phyloP scores from a whole-genome alignment of 2,888 invertebrate species.

The Petrolisthes manimaculis region DNA sequence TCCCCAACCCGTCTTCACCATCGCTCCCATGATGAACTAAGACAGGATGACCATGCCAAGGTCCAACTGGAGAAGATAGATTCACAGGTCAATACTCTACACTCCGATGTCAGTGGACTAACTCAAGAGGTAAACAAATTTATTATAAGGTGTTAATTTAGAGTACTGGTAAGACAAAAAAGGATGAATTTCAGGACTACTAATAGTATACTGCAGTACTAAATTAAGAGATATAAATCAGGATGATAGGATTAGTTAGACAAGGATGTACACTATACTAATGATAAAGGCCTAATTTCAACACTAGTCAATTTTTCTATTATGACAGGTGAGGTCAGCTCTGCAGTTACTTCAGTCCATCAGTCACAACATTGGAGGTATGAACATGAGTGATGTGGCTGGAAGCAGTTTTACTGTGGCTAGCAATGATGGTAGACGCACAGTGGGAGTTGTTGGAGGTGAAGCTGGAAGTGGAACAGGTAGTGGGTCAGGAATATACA shows the following conservation, averaged over 20 bases:
- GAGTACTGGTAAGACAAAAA: not conserved
- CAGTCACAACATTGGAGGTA: conserved; percentile 49
- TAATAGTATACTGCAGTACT: not conserved
- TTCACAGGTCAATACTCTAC: conserved; percentile 83
- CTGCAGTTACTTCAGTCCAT: conserved; percentile 60
- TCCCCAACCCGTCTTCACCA: conserved; percentile 65
- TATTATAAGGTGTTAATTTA: too few species aligned
- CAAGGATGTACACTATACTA: not conserved
- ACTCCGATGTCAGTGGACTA: conserved; percentile 87
- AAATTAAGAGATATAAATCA: too few species aligned
- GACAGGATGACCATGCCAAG: conserved; percentile 69
- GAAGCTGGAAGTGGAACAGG: conserved; percentile 2
- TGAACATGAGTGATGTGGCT: conserved; percentile 33
- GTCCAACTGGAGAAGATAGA: conserved; percentile 79
- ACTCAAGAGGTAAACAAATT: conserved; percentile 79
- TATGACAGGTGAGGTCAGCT: conserved; percentile 65
- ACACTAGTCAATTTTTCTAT: too few species aligned
- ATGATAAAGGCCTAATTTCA: not conserved
- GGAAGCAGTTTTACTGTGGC: conserved; percentile 41
- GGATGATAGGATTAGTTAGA: too few species aligned
- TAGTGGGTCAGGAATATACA: conserved; percentile 15
- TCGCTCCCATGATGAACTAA: conserved; percentile 69
- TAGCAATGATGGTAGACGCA: conserved; percentile 33
- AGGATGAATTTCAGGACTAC: not conserved
- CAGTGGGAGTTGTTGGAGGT: conserved; percentile 1